These are phyloP conservation scores for Falco rusticolus DNA, from an alignment of 2,797 vertebrate species.

Conservation along the genomic window DNA sequence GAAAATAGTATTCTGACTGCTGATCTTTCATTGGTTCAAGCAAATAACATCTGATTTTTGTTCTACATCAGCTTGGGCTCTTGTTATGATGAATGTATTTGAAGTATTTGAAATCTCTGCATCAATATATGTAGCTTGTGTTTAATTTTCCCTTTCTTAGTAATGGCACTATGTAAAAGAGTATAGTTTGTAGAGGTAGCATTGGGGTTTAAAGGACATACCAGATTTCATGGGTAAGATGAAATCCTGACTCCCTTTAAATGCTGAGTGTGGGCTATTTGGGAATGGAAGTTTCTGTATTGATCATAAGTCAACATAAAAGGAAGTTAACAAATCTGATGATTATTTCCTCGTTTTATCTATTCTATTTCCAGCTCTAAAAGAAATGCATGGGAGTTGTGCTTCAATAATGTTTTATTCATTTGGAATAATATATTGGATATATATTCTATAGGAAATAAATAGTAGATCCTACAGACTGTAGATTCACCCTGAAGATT, in stretches of 20 bases:
- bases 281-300: background rate
- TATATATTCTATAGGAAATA: background rate
- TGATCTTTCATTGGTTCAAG: background rate
- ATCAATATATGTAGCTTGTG: background rate
- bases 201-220: background rate
- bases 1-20: background rate
- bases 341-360: background rate
- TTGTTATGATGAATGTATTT: background rate
- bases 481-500: background rate
- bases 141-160: background rate
- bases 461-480: background rate
- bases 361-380: background rate
- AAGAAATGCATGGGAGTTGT: background rate
- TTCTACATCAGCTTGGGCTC: background rate
- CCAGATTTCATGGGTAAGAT: background rate
- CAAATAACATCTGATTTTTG: background rate
- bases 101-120: background rate
- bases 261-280: background rate
- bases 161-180: background rate
- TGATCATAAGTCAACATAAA: background rate
- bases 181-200: background rate
- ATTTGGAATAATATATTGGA: background rate
- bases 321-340: background rate
- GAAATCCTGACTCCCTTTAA: background rate
- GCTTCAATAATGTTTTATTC: background rate